Percentiles rank a stretch among this genome's conserved stretches.
Conservation (phyloP, 2,113 vertebrate species). For the Rhipidura dahli region DNA sequence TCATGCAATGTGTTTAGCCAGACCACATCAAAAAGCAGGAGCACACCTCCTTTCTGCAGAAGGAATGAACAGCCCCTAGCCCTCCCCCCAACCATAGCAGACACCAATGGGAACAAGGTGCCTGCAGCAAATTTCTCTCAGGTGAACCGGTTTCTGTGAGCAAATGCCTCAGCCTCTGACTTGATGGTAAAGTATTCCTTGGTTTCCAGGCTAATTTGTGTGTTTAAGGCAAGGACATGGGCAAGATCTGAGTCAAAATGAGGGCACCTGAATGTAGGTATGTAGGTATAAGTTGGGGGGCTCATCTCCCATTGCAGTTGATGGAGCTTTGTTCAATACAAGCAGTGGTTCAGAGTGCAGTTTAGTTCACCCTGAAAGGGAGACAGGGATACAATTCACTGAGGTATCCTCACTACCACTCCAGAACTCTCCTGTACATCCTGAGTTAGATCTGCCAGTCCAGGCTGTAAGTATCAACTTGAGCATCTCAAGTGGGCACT, state of each 20-base stretch:
- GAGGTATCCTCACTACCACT: not conserved
- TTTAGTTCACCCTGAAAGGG: not conserved
- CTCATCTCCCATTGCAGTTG: not conserved
- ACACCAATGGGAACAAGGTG: not conserved
- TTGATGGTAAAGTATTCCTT: not conserved
- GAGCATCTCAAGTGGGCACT: not conserved
- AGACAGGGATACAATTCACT: not conserved
- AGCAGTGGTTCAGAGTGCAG: not conserved
- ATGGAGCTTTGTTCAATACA: not conserved
- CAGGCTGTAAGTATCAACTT: not conserved
- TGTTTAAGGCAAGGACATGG: not conserved
- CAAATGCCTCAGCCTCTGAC: not conserved
- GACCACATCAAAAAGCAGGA: not conserved
- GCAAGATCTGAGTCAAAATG: not conserved
- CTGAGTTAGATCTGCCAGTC: not conserved
- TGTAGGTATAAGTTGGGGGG: not conserved
- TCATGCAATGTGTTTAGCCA: not conserved
- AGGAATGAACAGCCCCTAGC: not conserved
- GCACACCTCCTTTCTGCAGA: not conserved
- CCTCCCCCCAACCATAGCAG: fast-evolving
- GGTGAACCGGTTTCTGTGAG: not conserved
- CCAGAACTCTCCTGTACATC: not conserved
- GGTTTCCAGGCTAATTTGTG: not conserved
- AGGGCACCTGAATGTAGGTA: not conserved
- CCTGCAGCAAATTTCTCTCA: not conserved